These are phyloP conservation scores for Tamias sibiricus DNA, from an alignment of 2,113 vertebrate species.

Conservation along the genomic window DNA sequence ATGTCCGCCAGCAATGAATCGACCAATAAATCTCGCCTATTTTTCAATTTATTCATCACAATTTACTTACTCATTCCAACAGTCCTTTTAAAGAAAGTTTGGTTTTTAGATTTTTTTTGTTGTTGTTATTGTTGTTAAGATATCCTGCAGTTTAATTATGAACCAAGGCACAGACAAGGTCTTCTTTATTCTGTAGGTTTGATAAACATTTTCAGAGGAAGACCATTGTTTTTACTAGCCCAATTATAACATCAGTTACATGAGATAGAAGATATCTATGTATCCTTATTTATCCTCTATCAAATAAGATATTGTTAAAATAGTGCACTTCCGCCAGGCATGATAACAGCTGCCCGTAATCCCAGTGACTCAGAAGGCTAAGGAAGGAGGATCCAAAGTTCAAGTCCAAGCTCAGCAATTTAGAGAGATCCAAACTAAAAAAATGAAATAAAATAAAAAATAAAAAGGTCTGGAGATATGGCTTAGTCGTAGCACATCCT, in stretches of 20 bases:
- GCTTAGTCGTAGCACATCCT: no score
- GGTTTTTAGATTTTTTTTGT: neutral
- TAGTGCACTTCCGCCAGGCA: no score
- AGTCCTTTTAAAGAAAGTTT: neutral
- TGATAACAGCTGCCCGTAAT: no score
- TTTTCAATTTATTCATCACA: neutral
- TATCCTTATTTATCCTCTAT: neutral
- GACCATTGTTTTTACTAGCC: neutral
- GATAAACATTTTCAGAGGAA: neutral
- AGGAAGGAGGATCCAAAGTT: no score
- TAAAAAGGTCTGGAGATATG: no score
- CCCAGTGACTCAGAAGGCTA: no score
- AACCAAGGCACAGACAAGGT: neutral
- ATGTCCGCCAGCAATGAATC: slow-evolving; percentile 25
- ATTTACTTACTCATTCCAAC: neutral
- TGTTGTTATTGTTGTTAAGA: neutral
- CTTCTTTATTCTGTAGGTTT: neutral
- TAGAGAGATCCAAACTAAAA: no score
- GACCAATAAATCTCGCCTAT: neutral
- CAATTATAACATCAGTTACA: neutral
- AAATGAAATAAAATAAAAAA: no score
- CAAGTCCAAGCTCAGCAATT: no score
- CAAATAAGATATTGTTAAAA: neutral
- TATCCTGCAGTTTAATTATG: neutral
- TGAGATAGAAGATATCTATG: neutral